These are phyloP conservation scores for Antrozous pallidus DNA, from an alignment of 2,797 vertebrate genomes.

Conservation along the genomic window DNA sequence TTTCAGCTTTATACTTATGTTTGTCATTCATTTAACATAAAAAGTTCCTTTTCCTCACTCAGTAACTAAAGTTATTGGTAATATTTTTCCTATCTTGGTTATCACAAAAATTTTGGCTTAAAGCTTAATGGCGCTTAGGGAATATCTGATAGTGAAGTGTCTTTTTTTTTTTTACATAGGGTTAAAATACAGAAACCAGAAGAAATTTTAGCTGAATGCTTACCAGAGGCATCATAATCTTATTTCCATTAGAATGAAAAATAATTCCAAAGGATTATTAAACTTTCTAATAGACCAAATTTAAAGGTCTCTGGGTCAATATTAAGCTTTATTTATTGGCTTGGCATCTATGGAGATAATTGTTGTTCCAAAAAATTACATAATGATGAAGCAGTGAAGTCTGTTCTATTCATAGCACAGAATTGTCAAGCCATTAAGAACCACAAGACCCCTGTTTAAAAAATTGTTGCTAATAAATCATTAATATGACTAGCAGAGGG, in stretches of 20 bases:
- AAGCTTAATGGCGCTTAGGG: background rate
- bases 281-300: background rate
- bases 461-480: conserved; percentile 35
- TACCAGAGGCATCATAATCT: conserved; percentile 3
- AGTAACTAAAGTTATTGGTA: conserved; percentile 5
- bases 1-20: conserved; percentile 14
- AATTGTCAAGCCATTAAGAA: conserved; percentile 32
- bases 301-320: conserved; percentile 33
- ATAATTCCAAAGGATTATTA: conserved; percentile 2
- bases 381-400: conserved; percentile 18
- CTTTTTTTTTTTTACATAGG: conserved; percentile 31
- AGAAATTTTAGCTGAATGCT: conserved; percentile 12
- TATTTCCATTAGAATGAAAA: conserved; percentile 43
- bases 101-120: conserved; percentile 22
- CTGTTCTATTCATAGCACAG: background rate
- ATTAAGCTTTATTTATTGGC: background rate
- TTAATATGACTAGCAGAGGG: background rate
- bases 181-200: background rate
- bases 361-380: conserved; percentile 33
- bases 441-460: background rate
- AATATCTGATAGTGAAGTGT: background rate
- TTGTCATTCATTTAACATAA: conserved; percentile 35
- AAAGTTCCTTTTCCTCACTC: conserved; percentile 20
- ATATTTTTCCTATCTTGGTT: conserved; percentile 31
- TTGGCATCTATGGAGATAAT: background rate